Percentiles rank a stretch among this genome's conserved stretches.
Evolutionary conservation across 2,888 invertebrate species (phyloP).

Genomic region (Hypercompe scribonia): DNA sequence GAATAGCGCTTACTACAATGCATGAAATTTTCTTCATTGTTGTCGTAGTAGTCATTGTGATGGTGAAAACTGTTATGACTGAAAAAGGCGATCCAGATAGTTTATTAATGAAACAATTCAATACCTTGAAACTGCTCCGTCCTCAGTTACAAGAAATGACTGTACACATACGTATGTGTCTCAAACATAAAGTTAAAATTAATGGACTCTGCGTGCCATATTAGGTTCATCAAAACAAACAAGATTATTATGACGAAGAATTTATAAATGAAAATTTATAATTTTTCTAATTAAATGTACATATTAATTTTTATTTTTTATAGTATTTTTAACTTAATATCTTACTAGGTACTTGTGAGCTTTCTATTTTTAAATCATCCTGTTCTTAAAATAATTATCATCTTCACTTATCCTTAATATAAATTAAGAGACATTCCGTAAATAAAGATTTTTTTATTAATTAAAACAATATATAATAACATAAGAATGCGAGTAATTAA

Average conservation of each 20-base stretch:
- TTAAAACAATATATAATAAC: too few species aligned
- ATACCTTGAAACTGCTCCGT: neutral
- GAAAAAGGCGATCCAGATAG: neutral
- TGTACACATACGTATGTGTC: neutral
- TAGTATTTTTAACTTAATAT: neutral
- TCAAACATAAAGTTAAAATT: slow-evolving; percentile 18
- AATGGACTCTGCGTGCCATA: slow-evolving; percentile 17
- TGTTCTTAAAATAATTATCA: neutral
- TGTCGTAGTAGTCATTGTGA: neutral
- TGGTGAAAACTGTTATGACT: neutral
- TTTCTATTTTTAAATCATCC: neutral
- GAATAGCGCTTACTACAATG: neutral
- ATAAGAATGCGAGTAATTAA: too few species aligned
- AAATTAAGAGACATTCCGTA: neutral
- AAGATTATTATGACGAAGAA: neutral
- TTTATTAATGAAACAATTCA: slow-evolving; percentile 3
- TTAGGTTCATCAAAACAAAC: neutral
- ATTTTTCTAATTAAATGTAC: neutral
- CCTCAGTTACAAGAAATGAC: slow-evolving; percentile 1
- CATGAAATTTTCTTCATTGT: neutral
- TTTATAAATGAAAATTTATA: neutral
- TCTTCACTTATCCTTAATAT: neutral
- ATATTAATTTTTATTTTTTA: neutral
- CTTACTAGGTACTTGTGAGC: neutral
- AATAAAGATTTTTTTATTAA: too few species aligned